Percentiles rank a stretch among this genome's conserved stretches.
phyloP scores from a whole-genome alignment of 2,113 vertebrate species.

The Antennarius striatus region DNA sequence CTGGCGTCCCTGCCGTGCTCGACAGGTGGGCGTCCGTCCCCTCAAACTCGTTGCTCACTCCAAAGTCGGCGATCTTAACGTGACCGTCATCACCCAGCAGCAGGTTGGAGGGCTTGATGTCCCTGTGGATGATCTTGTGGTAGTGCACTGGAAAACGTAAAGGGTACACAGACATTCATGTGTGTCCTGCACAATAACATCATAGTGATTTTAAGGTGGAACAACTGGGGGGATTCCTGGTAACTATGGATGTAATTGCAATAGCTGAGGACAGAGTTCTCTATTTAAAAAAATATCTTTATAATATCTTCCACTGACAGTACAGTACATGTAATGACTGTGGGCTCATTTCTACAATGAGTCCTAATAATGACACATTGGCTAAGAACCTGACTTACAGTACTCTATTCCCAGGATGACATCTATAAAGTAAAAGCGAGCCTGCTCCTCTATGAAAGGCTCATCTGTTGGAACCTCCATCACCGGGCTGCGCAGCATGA shows the following conservation, averaged over 20 bases:
- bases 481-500: constrained; percentile 80
- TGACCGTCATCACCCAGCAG: constrained; percentile 92
- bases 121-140: constrained; percentile 96
- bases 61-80: constrained; percentile 94
- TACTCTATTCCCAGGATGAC: constrained; percentile 94
- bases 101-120: constrained; percentile 97
- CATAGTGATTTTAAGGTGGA: too few relatives aligned
- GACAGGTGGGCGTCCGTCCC: constrained; percentile 90
- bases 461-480: constrained; percentile 94
- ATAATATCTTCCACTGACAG: too few relatives aligned
- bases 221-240: too few relatives aligned
- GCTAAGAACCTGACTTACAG: constrained; percentile 75
- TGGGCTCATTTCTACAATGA: too few relatives aligned
- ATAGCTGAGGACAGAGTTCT: too few relatives aligned
- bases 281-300: too few relatives aligned
- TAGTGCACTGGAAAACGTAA: constrained; percentile 85
- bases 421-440: constrained; percentile 91
- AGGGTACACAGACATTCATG: not conserved
- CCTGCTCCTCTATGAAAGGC: constrained; percentile 88
- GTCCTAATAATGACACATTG: too few relatives aligned
- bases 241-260: too few relatives aligned
- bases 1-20: constrained; percentile 91
- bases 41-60: constrained; percentile 95
- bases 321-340: too few relatives aligned
- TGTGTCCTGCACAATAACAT: too few relatives aligned